phyloP scores from a whole-genome alignment of 2,113 vertebrate genomes.

The Gymnarchus niloticus region DNA sequence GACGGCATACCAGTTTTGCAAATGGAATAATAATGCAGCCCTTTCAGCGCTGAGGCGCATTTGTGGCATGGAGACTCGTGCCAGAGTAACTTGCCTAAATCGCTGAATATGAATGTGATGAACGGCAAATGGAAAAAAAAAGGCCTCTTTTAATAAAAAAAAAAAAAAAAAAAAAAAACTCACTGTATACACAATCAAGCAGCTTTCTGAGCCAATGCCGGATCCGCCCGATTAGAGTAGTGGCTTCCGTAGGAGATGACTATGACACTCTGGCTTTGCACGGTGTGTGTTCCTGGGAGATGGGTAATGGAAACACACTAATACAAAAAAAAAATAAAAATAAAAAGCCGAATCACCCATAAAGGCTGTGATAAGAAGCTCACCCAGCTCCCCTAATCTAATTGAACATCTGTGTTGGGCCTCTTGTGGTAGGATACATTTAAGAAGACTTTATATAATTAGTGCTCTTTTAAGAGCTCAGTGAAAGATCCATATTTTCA shows the following conservation, averaged over 20 bases:
- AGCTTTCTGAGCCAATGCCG: background rate
- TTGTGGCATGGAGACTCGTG: background rate
- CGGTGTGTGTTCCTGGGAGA: background rate
- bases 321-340: background rate
- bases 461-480: background rate
- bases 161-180: background rate
- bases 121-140: conserved; percentile 18
- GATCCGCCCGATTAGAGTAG: background rate
- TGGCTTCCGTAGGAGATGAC: background rate
- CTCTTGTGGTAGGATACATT: conserved; percentile 18
- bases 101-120: conserved; percentile 15
- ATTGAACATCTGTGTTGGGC: conserved; percentile 31
- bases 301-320: background rate
- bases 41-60: conserved; percentile 13
- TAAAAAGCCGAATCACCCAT: background rate
- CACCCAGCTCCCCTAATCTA: conserved; percentile 14
- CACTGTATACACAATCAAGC: conserved; percentile 15
- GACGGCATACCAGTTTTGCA: background rate
- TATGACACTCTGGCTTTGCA: background rate
- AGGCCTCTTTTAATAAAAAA: conserved; percentile 6
- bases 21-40: conserved; percentile 11
- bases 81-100: background rate
- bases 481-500: conserved; percentile 8
- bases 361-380: background rate
- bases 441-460: conserved; percentile 7